Evolutionary conservation across 1,140 invertebrate genomes (phyloP).

Genomic region (Sitophilus oryzae): DNA sequence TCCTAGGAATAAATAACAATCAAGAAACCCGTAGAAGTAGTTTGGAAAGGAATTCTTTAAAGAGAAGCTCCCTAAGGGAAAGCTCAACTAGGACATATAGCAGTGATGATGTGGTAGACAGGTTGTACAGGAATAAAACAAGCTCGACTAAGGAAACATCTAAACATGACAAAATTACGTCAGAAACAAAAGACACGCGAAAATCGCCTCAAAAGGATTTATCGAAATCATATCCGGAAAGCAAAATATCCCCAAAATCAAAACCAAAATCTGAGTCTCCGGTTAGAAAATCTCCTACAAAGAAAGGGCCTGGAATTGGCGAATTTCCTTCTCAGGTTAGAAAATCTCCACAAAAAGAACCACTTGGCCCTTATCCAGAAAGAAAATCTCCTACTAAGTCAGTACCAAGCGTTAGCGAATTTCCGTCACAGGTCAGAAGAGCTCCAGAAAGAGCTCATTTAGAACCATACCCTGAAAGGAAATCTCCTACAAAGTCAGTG

Average conservation of each 20-base stretch:
- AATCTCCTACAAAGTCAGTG: slow-evolving; percentile 17
- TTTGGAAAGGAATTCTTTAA: slow-evolving; percentile 23
- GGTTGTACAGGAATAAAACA: slow-evolving; percentile 11
- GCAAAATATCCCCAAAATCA: slow-evolving; percentile 15
- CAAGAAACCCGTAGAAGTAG: slow-evolving; percentile 29
- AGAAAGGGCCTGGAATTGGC: slow-evolving; percentile 11
- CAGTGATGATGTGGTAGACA: slow-evolving; percentile 10
- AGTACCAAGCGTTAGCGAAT: no score
- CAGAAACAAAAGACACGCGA: no score
- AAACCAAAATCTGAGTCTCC: slow-evolving; percentile 18
- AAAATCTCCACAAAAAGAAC: slow-evolving; percentile 22
- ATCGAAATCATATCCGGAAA: no score
- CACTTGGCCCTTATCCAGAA: slow-evolving; percentile 15
- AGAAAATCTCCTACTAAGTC: no score
- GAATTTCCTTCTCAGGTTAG: slow-evolving; percentile 28
- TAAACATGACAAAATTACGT: no score
- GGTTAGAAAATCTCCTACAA: slow-evolving; percentile 8
- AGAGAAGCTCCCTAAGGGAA: slow-evolving; percentile 23
- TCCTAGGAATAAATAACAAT: slow-evolving; percentile 53
- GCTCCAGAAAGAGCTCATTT: slow-evolving; percentile 23
- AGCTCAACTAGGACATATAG: slow-evolving; percentile 11
- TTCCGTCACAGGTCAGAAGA: slow-evolving; percentile 26
- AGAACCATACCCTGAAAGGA: slow-evolving; percentile 19
- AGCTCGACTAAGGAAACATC: slow-evolving; percentile 14
- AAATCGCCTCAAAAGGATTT: no score